Conservation (phyloP, 2,113 vertebrate species). For the Perognathus longimembris region DNA sequence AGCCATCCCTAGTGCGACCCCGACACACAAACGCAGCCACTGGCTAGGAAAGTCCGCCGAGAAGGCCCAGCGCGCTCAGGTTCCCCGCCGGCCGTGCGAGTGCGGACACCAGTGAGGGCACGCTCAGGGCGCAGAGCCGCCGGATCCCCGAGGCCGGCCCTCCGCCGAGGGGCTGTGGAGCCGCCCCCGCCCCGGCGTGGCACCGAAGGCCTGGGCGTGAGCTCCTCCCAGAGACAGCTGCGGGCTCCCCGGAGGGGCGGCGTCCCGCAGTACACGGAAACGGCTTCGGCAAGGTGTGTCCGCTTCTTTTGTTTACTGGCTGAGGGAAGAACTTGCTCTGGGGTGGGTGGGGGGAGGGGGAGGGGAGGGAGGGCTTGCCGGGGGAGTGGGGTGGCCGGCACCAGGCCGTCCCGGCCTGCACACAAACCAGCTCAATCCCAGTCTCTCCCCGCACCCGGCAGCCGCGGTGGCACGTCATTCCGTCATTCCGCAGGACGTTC, state of each 20-base stretch:
- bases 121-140: background rate
- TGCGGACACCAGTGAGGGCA: background rate
- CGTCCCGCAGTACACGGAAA: too few relatives aligned
- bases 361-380: too few relatives aligned
- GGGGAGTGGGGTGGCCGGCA: too few relatives aligned
- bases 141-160: background rate
- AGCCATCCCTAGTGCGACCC: too few relatives aligned
- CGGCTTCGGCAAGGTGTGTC: too few relatives aligned
- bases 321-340: rapidly evolving
- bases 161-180: rapidly evolving
- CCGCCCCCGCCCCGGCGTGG: too few relatives aligned
- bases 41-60: rapidly evolving
- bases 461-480: too few relatives aligned
- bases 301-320: background rate
- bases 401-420: too few relatives aligned
- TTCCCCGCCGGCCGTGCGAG: background rate
- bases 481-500: background rate
- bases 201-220: background rate
- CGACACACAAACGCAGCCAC: background rate
- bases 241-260: too few relatives aligned
- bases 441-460: too few relatives aligned
- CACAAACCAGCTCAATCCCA: rapidly evolving
- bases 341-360: too few relatives aligned
- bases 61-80: background rate
- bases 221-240: too few relatives aligned